phyloP scores from a whole-genome alignment of 2,888 invertebrate species.

The Phortica magna region DNA sequence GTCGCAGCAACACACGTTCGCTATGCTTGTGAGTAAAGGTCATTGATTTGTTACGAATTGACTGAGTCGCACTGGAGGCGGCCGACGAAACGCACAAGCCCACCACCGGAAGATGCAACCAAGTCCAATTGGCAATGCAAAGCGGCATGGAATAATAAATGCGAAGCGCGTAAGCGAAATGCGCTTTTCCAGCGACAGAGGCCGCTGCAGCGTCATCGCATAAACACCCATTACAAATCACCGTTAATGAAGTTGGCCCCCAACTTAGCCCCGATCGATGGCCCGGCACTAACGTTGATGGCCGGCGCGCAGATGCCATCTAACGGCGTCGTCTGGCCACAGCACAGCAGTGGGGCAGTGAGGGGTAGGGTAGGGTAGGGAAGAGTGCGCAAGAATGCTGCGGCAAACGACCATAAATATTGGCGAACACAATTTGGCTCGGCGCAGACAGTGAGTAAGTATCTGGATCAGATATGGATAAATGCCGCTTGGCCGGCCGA shows the following conservation, averaged over 20 bases:
- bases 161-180: no score
- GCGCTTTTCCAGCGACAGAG: conserved; percentile 54
- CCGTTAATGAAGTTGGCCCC: conserved; percentile 62
- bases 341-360: neutral
- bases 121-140: neutral
- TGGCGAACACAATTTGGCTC: conserved; percentile 43
- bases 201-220: conserved; percentile 30
- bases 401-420: conserved; percentile 46
- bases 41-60: conserved; percentile 71
- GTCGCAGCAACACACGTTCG: conserved; percentile 28
- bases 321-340: neutral
- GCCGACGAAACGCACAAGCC: no score
- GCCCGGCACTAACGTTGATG: conserved; percentile 2
- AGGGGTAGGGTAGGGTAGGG: no score
- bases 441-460: conserved; percentile 10
- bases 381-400: neutral
- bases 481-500: neutral
- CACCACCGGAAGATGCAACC: conserved; percentile 37
- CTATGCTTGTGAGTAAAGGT: conserved; percentile 45
- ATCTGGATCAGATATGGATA: conserved; percentile 21
- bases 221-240: conserved; percentile 65
- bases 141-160: conserved; percentile 41
- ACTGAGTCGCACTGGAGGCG: no score
- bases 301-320: neutral
- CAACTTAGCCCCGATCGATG: conserved; percentile 30